Base-by-base conservation (phyloP, 2,888 invertebrate genomes). In the Formica aserva region DNA sequence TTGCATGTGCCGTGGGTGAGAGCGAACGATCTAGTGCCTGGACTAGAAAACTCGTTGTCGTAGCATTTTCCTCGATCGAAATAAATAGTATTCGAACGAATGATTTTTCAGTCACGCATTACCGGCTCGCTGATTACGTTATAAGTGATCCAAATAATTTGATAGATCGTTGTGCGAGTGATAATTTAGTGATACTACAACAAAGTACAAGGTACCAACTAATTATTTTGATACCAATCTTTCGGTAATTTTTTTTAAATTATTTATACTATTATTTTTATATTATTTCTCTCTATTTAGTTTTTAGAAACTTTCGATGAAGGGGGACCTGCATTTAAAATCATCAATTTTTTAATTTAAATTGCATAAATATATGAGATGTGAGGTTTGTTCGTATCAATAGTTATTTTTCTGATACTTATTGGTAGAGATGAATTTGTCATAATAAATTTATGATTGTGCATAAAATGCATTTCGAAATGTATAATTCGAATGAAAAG, bases 71-170 rank as follows among this genome's bases (percentile, higher is more conserved):
- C 41, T 35, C 18, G 52, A 48, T 62, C 35, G 18, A 32, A 13
- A 35, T 52, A 52, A 52, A 35, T 60, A 62, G 13, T 9, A 67
- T 45, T 45, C 35, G n/a, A 52, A 60, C 71, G 60, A 26, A 48
- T 60, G 8, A 52, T 32, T 80, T 71, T 71, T 71, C 60, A 18
- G 71, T 62, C 45, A 80, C 71, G 78, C 78, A 32, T 29, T 32
- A 22, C n/a, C 60, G 60, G 35, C 60, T 35, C 38, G 45, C 26
- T 71, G 60, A 80, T 71, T 71, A 35, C 26, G 71, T 71, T 45
- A 41, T 13, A 60, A 62, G 29, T 22, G 35, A 71, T 60, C 8
- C 22, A 45, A 80, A 35, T 45, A 78, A 71, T 71, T 15, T 60
- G 32, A 57, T 9, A 45, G 18, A 38, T 45, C 1, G 9, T 55